A percentile compares a stretch with the other conserved stretches of the same genome.
Conservation (phyloP, 2,888 invertebrate species). For the Falcaria lacertinaria region DNA sequence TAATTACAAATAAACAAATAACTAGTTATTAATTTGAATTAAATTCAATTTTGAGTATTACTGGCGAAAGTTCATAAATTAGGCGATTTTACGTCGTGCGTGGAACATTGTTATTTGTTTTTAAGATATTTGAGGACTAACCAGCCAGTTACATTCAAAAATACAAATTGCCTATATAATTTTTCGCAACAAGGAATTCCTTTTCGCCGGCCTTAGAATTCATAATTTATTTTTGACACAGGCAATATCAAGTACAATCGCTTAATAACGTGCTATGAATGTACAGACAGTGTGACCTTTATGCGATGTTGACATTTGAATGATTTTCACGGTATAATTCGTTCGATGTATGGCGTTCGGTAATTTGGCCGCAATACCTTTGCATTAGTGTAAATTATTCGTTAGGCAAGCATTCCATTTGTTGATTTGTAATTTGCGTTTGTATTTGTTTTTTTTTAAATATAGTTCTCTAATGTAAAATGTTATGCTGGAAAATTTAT, state of each 20-base stretch:
- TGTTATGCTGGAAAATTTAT: too few relatives aligned
- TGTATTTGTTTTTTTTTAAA: neutral
- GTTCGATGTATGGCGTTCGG: neutral
- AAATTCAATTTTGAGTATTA: too few relatives aligned
- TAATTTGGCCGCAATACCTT: neutral
- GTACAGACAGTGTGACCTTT: conserved; percentile 12
- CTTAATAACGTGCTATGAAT: neutral
- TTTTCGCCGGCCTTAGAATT: neutral
- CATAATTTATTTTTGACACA: neutral
- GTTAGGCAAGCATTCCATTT: neutral
- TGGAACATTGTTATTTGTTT: too few relatives aligned
- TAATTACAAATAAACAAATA: neutral
- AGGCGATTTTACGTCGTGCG: too few relatives aligned
- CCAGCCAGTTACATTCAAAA: too few relatives aligned
- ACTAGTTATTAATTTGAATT: too few relatives aligned
- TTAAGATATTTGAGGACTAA: too few relatives aligned
- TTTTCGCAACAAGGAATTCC: neutral
- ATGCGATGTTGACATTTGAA: conserved; percentile 18
- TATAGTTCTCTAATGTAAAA: too few relatives aligned
- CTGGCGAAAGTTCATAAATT: too few relatives aligned
- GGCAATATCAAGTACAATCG: neutral
- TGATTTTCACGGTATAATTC: conserved; percentile 19
- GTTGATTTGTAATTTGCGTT: neutral
- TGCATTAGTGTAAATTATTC: neutral
- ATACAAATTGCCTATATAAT: neutral